phyloP scores from a whole-genome alignment of 2,797 vertebrate species.

The Peromyscus aztecus region DNA sequence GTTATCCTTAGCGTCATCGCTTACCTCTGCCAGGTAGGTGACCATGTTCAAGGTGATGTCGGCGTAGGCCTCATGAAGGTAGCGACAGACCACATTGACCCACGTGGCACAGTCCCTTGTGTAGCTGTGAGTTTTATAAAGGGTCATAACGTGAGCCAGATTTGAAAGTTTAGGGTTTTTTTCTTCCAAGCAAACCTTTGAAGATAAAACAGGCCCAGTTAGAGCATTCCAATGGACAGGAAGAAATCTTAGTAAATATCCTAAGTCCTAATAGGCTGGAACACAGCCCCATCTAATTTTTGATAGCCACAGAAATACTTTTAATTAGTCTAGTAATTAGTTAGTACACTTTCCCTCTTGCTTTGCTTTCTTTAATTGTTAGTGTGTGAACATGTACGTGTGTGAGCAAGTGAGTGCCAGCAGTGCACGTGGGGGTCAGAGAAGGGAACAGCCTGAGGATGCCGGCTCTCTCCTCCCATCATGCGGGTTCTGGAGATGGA shows the following conservation, averaged over 20 bases:
- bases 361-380: background rate
- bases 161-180: constrained; percentile 98
- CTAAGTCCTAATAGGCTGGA: background rate
- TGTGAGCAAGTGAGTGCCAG: background rate
- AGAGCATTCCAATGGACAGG: constrained; percentile 6
- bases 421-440: background rate
- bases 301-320: background rate
- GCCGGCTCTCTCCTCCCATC: too few relatives aligned
- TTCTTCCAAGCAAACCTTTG: constrained; percentile 97
- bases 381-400: background rate
- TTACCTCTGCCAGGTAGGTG: constrained; percentile 98
- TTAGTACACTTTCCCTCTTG: background rate
- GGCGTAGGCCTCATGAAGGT: constrained; percentile 97
- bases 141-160: constrained; percentile 98
- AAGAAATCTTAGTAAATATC: background rate
- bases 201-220: constrained; percentile 71
- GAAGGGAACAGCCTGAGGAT: background rate
- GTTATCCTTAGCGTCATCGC: background rate
- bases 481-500: background rate
- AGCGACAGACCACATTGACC: constrained; percentile 98
- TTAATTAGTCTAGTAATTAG: background rate
- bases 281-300: background rate
- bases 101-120: constrained; percentile 97
- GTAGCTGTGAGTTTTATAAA: constrained; percentile 98
- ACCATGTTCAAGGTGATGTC: constrained; percentile 98